A percentile compares a stretch with the other conserved stretches of the same genome.
These are phyloP conservation scores for Acrossocheilus fasciatus DNA, from an alignment of 2,797 vertebrate species.

Conservation along the genomic window DNA sequence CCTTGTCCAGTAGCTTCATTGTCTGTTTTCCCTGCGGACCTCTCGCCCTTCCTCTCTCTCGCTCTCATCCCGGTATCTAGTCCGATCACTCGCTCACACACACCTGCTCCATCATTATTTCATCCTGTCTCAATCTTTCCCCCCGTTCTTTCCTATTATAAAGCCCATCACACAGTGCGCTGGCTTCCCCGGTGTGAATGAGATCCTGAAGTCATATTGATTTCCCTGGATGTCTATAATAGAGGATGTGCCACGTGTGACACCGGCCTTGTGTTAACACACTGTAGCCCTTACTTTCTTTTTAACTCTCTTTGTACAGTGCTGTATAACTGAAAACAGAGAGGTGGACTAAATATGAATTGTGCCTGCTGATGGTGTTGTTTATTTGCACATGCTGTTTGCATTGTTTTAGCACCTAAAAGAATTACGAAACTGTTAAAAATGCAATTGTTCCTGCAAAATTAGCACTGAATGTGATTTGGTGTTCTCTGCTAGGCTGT, in stretches of 20 bases:
- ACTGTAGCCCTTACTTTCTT: slow-evolving; percentile 28
- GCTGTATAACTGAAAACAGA: neutral
- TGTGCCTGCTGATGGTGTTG: neutral
- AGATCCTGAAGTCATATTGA: slow-evolving; percentile 64
- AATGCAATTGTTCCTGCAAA: neutral
- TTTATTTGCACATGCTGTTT: neutral
- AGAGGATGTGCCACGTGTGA: slow-evolving; percentile 56
- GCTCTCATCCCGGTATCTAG: slow-evolving; percentile 18
- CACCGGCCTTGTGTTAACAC: slow-evolving; percentile 32
- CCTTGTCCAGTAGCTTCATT: slow-evolving; percentile 30
- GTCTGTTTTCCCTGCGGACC: neutral
- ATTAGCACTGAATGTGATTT: neutral
- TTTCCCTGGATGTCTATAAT: slow-evolving; percentile 62
- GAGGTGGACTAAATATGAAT: neutral
- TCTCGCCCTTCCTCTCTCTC: slow-evolving; percentile 11
- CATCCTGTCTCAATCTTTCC: slow-evolving; percentile 55
- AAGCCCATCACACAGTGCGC: slow-evolving; percentile 56
- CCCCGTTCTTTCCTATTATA: slow-evolving; percentile 59
- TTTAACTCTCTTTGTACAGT: slow-evolving; percentile 13
- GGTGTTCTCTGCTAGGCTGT: neutral
- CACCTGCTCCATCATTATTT: slow-evolving; percentile 56
- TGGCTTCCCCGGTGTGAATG: slow-evolving; percentile 54
- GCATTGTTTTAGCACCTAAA: slow-evolving; percentile 12
- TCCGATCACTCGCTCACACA: slow-evolving; percentile 43
- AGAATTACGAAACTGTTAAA: neutral